phyloP scores from a whole-genome alignment of 2,888 invertebrate species.

The Ichneumoninae sp. region DNA sequence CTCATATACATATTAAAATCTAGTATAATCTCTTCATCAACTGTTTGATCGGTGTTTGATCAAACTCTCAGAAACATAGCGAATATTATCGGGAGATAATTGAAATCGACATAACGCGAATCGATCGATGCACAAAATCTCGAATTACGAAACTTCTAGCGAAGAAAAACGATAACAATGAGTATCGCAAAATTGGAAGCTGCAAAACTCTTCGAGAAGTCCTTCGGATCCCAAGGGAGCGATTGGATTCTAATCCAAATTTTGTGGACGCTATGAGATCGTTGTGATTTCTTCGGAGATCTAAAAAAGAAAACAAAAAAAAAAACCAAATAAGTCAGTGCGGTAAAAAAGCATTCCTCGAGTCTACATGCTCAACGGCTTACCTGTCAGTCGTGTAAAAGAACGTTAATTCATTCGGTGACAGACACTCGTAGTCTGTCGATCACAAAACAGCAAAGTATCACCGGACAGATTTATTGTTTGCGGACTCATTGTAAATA shows the following conservation, averaged over 20 bases:
- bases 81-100: neutral
- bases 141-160: neutral
- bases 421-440: slow-evolving; percentile 16
- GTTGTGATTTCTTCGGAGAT: slow-evolving; percentile 33
- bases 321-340: neutral
- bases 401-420: slow-evolving; percentile 37
- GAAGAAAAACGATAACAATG: neutral
- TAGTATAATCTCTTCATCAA: neutral
- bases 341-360: neutral
- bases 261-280: slow-evolving; percentile 43
- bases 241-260: slow-evolving; percentile 12
- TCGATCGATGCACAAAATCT: neutral
- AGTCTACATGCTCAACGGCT: slow-evolving; percentile 1
- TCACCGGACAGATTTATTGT: slow-evolving; percentile 33
- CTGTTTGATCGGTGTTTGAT: neutral
- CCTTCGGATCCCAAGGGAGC: neutral
- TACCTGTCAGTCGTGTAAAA: slow-evolving; percentile 43
- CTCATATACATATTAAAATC: neutral
- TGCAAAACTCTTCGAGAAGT: neutral
- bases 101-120: neutral
- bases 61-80: neutral
- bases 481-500: slow-evolving; percentile 36
- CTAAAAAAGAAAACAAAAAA: slow-evolving; percentile 16
- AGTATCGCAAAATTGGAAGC: neutral
- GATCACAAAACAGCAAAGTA: slow-evolving; percentile 31